These are phyloP conservation scores for Telmatochromis brichardi DNA, from an alignment of 2,113 vertebrate genomes.

Conservation along the genomic window DNA sequence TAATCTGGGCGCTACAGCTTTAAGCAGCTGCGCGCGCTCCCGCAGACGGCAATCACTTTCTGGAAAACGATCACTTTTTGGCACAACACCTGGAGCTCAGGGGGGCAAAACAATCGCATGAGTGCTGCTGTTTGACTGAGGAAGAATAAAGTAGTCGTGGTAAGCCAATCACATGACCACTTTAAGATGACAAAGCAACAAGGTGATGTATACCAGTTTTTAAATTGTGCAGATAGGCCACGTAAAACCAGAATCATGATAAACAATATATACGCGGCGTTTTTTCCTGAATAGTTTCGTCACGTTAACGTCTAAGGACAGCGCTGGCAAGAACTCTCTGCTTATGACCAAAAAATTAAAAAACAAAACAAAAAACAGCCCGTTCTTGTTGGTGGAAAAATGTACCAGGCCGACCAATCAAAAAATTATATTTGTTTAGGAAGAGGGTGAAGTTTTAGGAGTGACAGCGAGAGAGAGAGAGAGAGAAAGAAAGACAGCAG, in stretches of 20 bases:
- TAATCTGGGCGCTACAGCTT: neutral
- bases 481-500: too few species aligned
- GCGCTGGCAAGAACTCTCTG: neutral
- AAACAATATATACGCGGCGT: accelerated
- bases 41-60: accelerated
- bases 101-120: neutral
- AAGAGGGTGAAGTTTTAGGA: too few species aligned
- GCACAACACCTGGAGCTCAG: neutral
- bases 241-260: neutral
- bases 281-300: neutral
- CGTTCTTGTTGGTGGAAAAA: too few species aligned
- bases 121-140: neutral
- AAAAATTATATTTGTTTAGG: too few species aligned
- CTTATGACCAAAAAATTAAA: neutral
- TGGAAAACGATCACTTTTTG: neutral
- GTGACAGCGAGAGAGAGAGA: too few species aligned
- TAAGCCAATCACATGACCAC: neutral
- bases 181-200: accelerated
- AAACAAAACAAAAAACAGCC: too few species aligned
- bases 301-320: neutral
- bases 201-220: accelerated
- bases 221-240: neutral
- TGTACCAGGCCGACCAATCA: too few species aligned
- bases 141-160: neutral
- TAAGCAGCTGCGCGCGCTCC: neutral